Conservation (phyloP, 92 coral and sea anemone genomes). For the Ricordea florida region DNA sequence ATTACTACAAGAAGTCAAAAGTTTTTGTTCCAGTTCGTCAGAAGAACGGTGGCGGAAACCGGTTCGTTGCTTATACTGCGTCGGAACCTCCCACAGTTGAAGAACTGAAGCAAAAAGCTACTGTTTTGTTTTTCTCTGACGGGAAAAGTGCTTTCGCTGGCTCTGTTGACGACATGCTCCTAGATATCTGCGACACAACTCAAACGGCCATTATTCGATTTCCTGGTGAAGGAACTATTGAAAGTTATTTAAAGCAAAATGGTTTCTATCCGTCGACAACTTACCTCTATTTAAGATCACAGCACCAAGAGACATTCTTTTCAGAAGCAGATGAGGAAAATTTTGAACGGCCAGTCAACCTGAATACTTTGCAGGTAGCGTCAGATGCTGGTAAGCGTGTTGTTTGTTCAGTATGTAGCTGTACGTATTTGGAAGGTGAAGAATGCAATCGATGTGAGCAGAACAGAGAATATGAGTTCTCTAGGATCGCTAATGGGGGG, state of each 20-base stretch:
- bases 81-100: too few species aligned
- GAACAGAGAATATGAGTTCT: conserved; percentile 34
- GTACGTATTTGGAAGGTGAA: conserved; percentile 22
- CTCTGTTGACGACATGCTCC: too few species aligned
- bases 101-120: too few species aligned
- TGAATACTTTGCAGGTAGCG: neutral
- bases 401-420: conserved; percentile 37
- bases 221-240: too few species aligned
- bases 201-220: too few species aligned
- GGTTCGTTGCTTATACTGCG: too few species aligned
- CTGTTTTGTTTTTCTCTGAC: too few species aligned
- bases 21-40: too few species aligned
- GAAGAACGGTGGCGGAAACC: too few species aligned
- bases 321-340: conserved; percentile 25
- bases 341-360: neutral
- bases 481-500: conserved; percentile 20
- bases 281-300: conserved; percentile 58
- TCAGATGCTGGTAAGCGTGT: conserved; percentile 1
- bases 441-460: conserved; percentile 38
- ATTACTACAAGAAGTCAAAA: too few species aligned
- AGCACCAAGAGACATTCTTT: conserved; percentile 19
- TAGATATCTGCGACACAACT: too few species aligned
- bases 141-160: too few species aligned
- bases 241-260: conserved; percentile 22
- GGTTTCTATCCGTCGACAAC: conserved; percentile 65